phyloP scores from a whole-genome alignment of 2,797 vertebrate species.

The Ataeniobius toweri region DNA sequence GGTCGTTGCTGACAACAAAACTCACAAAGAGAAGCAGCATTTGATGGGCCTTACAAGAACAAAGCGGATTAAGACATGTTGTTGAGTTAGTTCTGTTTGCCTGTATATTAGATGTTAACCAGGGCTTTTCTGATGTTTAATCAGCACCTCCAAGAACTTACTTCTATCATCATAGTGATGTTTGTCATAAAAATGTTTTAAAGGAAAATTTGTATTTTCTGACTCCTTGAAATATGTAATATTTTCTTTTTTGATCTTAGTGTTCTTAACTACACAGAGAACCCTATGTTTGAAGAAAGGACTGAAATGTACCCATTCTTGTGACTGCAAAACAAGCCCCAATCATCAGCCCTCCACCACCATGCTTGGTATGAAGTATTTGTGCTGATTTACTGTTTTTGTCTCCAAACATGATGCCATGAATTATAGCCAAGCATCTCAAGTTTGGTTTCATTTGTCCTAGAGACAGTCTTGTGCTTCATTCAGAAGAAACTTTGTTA shows the following conservation, averaged over 20 bases:
- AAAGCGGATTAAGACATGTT: background rate
- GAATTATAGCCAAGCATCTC: no score
- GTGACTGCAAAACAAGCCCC: background rate
- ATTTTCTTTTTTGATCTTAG: background rate
- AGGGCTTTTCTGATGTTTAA: background rate
- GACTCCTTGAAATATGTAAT: background rate
- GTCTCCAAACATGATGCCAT: no score
- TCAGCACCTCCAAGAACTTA: background rate
- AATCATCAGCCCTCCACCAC: background rate
- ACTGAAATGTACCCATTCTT: no score
- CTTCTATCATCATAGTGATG: background rate
- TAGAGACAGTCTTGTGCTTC: no score
- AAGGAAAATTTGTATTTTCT: background rate
- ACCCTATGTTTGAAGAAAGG: background rate
- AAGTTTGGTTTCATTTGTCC: no score
- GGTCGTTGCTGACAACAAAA: background rate
- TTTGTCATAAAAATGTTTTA: background rate
- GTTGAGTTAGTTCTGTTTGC: background rate
- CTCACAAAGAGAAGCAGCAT: background rate
- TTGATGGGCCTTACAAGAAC: no score
- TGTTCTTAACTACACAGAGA: background rate
- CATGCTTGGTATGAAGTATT: background rate
- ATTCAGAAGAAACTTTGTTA: no score
- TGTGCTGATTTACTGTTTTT: background rate
- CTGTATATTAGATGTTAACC: background rate